Evolutionary conservation across 2,888 invertebrate species (phyloP).

Genomic region (Phrixothrix hirtus): DNA sequence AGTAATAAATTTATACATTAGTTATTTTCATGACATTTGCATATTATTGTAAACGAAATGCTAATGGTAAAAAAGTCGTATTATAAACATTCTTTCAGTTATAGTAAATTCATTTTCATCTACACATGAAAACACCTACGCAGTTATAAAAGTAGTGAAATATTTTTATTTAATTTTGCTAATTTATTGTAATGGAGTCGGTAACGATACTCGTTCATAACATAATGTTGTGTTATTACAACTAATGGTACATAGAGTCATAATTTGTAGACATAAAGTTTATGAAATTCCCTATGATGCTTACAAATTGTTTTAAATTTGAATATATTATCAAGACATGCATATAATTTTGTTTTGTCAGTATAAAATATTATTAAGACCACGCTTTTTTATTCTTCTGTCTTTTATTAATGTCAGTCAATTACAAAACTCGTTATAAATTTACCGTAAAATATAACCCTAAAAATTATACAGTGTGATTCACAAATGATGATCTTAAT

Average conservation of each 20-base stretch:
- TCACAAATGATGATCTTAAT: no score
- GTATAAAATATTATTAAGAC: constrained; percentile 34
- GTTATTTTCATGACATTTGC: neutral
- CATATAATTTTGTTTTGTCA: constrained; percentile 30
- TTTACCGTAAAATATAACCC: no score
- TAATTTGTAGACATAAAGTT: constrained; percentile 34
- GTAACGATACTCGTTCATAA: constrained; percentile 32
- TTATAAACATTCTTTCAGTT: constrained; percentile 11
- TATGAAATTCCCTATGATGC: constrained; percentile 27
- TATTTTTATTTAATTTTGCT: constrained; percentile 38
- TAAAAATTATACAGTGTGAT: no score
- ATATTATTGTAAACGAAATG: neutral
- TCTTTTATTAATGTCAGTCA: constrained; percentile 13
- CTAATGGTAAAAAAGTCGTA: neutral
- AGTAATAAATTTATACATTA: neutral
- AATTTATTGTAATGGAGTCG: constrained; percentile 36
- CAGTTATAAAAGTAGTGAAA: constrained; percentile 36
- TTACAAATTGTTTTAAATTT: constrained; percentile 36
- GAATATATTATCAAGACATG: constrained; percentile 28
- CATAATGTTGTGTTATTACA: constrained; percentile 36
- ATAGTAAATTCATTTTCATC: constrained; percentile 13
- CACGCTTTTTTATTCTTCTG: constrained; percentile 12
- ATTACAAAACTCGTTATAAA: neutral
- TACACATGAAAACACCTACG: constrained; percentile 14
- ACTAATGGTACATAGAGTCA: constrained; percentile 35